Evolutionary conservation across 2,797 vertebrate genomes (phyloP).

Genomic region (Hapalemur alaotrensis): DNA sequence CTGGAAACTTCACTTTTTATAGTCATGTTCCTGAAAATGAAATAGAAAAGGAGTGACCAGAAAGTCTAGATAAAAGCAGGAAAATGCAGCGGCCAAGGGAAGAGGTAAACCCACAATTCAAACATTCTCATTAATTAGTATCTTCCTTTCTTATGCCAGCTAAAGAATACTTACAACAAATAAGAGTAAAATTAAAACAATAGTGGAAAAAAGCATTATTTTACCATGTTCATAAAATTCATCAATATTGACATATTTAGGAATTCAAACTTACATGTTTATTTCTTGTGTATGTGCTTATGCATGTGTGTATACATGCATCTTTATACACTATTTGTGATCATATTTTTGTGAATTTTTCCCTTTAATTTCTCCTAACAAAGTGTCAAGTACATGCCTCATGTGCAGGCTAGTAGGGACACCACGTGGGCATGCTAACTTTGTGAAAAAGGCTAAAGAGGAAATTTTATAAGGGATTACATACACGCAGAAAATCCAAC

Average conservation of each 20-base stretch:
- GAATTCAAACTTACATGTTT: slow-evolving; percentile 9
- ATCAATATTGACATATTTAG: background rate
- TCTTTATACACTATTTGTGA: background rate
- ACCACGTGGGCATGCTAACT: background rate
- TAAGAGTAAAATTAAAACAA: background rate
- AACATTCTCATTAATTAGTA: background rate
- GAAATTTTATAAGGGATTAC: background rate
- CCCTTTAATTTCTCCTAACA: background rate
- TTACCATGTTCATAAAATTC: background rate
- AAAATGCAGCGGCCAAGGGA: background rate
- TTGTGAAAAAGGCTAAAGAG: background rate
- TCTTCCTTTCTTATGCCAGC: background rate
- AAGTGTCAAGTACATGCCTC: background rate
- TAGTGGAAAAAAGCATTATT: background rate
- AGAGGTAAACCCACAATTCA: background rate
- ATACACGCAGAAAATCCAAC: background rate
- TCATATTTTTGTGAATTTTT: background rate
- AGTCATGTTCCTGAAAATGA: background rate
- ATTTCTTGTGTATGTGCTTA: background rate
- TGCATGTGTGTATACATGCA: background rate
- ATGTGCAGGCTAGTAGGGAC: background rate
- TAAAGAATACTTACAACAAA: background rate
- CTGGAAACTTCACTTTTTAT: background rate
- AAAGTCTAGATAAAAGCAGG: background rate
- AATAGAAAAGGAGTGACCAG: background rate